Evolutionary conservation across 1,140 invertebrate genomes (phyloP), one percentile per base, ranked within the genome.

Genomic region (Megathymus violae): DNA sequence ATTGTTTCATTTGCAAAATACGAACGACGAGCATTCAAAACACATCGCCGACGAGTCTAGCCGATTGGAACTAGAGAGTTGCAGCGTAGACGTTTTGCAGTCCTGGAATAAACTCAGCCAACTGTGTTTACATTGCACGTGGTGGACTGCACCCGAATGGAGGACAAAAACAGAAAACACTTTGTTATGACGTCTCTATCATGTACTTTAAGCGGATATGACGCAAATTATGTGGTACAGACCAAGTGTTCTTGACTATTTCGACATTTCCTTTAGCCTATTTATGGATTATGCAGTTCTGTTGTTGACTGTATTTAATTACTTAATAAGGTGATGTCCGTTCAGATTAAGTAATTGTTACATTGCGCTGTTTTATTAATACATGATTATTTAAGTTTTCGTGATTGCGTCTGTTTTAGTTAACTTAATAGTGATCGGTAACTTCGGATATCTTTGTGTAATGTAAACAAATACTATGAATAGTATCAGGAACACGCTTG

Each of bases 381-480:
- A 34, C 27, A 17, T 36, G 17, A 15, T 47, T n/a, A n/a, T n/a
- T n/a, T n/a, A n/a, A n/a, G n/a, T n/a, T n/a, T n/a, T n/a, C n/a
- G n/a, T n/a, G n/a, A n/a, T 14, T 43, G 10, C 43, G 34, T 50
- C 59, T 52, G 48, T 52, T n/a, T 51, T 69, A 25, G 43, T 54
- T 56, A 61, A 62, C 14, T 54, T 68, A 43, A 64, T 48, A 16
- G 17, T 60, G 56, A 52, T 27, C 15, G 15, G 27, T 54, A 61
- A 52, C 56, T 54, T 46, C 56, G 60, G 47, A 66, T 65, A 71
- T 67, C 40, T 63, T 43, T 34, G 47, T 70, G 14, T 44, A 58
- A 25, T 58, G 50, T 62, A 75, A 75, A 75, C 62, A 75, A 71
- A 67, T 36, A 50, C 51, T 62, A 66, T 51, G 41, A 62, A 69